Evolutionary conservation across 2,888 invertebrate species (phyloP).

Genomic region (Hyppa rectilinea): DNA sequence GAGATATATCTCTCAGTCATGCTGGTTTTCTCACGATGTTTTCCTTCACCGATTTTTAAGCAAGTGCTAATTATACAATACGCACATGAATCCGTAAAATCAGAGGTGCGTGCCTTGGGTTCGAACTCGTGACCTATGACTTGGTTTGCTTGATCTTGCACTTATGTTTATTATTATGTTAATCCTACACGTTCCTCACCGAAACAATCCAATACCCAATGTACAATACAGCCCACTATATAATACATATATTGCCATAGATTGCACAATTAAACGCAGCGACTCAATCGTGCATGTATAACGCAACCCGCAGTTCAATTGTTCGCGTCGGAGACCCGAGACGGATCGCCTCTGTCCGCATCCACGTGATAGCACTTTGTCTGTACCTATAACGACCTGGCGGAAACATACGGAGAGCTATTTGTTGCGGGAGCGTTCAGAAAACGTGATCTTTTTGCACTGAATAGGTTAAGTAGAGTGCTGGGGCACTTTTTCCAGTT

Average conservation of each 20-base stretch:
- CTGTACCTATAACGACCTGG: constrained; percentile 37
- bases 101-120: too few species aligned
- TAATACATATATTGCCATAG: constrained; percentile 17
- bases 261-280: constrained; percentile 38
- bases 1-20: too few species aligned
- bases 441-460: too few species aligned
- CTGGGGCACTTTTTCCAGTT: neutral
- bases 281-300: constrained; percentile 24
- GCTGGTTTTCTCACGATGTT: too few species aligned
- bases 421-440: neutral
- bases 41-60: too few species aligned
- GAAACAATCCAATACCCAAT: constrained; percentile 1
- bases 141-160: too few species aligned
- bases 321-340: constrained; percentile 23
- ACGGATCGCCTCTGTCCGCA: constrained; percentile 32
- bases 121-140: too few species aligned
- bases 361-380: constrained; percentile 44
- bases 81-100: too few species aligned
- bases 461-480: neutral
- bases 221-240: constrained; percentile 17
- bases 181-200: neutral
- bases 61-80: too few species aligned
- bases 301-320: constrained; percentile 26
- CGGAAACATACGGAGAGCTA: constrained; percentile 12
- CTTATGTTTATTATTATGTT: neutral